Base-by-base conservation (phyloP, 1,140 invertebrate genomes). In the Dreissena rostriformis region DNA sequence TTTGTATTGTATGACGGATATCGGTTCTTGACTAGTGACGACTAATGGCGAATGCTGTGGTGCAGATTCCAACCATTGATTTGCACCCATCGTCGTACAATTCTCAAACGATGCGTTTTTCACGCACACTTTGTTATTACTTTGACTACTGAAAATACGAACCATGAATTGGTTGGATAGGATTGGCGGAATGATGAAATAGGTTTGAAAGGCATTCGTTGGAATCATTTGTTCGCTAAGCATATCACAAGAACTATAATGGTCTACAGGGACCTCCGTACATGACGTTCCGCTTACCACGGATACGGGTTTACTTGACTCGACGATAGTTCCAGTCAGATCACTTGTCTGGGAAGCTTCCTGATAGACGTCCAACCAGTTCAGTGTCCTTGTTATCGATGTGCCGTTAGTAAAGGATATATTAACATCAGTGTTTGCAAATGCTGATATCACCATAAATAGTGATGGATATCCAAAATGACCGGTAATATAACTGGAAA, bases 1-100 rank as follows among this genome's bases (percentile, higher is more conserved):
- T 24, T 61, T 61, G 57, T 61, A 61, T 61, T 61, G 57, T n/a
- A 61, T 24, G 22, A 61, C 57, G 57, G 57, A 61, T 19, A 61
- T n/a, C 17, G 57, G 22, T 24, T 61, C 57, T 19, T 61, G 17
- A n/a, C 57, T 24, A 24, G 17, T n/a, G 22, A 61, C 57, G 22
- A 61, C 57, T 61, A 61, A 61, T 2, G 57, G 57, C 17, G 57
- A n/a, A n/a, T 4, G 22, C 2, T 4, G 4, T 4, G 57, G 57
- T 24, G 12, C 22, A 19, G 57, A 61, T 11, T 61, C 57, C 2
- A 61, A 24, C 57, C 57, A 61, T n/a, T 61, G 2, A n/a, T 39
- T 2, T 39, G 17, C 2, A n/a, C 12, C 17, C 17, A 19, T n/a
- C 2, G 11, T 61, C 6, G 22, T 61, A 6, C 57, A 24, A 24